phyloP scores from a whole-genome alignment of 2,113 vertebrate genomes.

The Alectura lathami region DNA sequence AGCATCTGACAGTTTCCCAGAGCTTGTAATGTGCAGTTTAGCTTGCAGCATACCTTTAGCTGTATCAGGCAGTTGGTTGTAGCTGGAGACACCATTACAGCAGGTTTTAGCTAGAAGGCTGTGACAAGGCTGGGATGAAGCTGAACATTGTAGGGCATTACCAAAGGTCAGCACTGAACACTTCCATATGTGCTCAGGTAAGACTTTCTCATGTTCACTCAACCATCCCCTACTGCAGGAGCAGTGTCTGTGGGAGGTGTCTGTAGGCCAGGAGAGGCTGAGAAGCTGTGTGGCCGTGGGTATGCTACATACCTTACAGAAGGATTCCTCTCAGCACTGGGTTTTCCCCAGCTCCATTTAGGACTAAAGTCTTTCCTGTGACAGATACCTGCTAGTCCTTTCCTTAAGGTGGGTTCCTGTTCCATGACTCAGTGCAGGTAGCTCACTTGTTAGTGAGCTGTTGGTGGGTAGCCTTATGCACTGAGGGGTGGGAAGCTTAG shows the following conservation, averaged over 20 bases:
- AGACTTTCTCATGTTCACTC: not conserved
- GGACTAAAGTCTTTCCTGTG: not conserved
- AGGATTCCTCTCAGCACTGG: not conserved
- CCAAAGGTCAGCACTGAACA: not conserved
- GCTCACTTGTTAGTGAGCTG: not conserved
- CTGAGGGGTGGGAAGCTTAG: not conserved
- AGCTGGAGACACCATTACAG: not conserved
- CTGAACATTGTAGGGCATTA: not conserved
- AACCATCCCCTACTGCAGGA: accelerated
- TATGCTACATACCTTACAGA: not conserved
- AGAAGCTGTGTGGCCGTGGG: not conserved
- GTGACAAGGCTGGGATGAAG: not conserved
- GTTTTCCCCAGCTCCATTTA: not conserved
- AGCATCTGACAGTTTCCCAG: not conserved
- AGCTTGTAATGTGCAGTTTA: not conserved
- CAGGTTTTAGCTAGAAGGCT: not conserved
- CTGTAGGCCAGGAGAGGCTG: not conserved
- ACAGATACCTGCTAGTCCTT: not conserved
- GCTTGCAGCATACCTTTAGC: not conserved
- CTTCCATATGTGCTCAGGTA: not conserved
- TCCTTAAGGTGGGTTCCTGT: not conserved
- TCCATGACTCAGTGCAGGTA: not conserved
- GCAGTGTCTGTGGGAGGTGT: not conserved
- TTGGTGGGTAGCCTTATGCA: accelerated
- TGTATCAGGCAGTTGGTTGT: not conserved